Conservation (phyloP, 2,113 vertebrate genomes). For the Laticauda laticaudata region DNA sequence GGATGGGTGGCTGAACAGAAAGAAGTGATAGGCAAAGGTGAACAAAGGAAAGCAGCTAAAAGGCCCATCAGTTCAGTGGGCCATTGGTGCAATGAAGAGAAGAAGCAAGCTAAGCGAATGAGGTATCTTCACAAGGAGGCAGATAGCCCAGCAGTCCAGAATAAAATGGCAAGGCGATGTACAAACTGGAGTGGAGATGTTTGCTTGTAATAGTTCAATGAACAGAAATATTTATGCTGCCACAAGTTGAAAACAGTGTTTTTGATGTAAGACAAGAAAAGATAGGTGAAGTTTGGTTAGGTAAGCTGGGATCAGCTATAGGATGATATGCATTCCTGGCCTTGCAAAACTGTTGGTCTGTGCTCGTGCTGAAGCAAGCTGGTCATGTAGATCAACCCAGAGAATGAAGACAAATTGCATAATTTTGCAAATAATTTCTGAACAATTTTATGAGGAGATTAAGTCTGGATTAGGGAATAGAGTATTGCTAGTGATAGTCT, state of each 20-base stretch:
- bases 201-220: not conserved
- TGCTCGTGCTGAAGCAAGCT: not conserved
- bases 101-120: not conserved
- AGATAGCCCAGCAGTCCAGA: not conserved
- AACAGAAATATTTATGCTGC: not conserved
- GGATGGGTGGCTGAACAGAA: not conserved
- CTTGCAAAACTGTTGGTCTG: not conserved
- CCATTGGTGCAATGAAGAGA: not conserved
- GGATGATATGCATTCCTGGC: not conserved
- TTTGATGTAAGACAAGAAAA: not conserved
- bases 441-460: not conserved
- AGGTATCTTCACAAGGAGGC: not conserved
- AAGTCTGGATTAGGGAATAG: not conserved
- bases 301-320: not conserved
- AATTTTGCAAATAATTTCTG: not conserved
- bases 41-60: not conserved
- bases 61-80: too few relatives aligned
- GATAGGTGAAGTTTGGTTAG: not conserved
- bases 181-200: not conserved
- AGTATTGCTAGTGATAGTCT: not conserved
- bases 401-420: not conserved
- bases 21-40: not conserved
- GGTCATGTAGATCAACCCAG: not conserved
- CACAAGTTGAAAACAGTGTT: not conserved
- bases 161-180: not conserved